Percentiles rank a stretch among this genome's conserved stretches.
phyloP scores from a whole-genome alignment of 2,113 vertebrate species.

The Alouatta palliata region DNA sequence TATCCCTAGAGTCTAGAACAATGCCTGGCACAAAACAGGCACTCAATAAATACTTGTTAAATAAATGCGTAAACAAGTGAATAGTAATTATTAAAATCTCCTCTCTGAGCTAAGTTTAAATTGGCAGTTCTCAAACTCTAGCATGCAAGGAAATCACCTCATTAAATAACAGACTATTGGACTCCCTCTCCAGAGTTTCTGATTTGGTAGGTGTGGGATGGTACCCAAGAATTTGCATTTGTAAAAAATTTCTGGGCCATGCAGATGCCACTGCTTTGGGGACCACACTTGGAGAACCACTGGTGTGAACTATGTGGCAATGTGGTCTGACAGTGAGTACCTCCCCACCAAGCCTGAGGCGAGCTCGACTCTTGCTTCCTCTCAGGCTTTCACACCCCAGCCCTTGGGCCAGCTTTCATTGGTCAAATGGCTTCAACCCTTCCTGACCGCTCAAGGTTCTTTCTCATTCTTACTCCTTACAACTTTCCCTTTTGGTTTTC shows the following conservation, averaged over 20 bases:
- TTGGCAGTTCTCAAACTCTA: constrained; percentile 17
- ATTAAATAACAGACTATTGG: neutral
- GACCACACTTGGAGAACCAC: neutral
- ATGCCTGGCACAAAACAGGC: neutral
- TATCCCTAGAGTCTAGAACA: neutral
- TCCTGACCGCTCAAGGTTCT: neutral
- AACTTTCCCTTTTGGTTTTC: neutral
- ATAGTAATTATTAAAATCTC: neutral
- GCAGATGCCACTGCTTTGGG: neutral
- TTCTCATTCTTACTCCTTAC: neutral
- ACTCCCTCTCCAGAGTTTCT: neutral
- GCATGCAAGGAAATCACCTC: neutral
- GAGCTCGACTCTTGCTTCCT: neutral
- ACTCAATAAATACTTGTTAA: neutral
- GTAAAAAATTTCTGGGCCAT: neutral
- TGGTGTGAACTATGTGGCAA: neutral
- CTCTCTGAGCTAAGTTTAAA: neutral
- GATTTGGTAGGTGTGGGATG: constrained; percentile 5
- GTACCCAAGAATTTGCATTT: neutral
- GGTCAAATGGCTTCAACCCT: neutral
- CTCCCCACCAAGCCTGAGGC: neutral
- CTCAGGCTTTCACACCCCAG: too few relatives aligned
- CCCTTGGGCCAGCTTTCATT: neutral
- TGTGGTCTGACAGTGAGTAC: neutral
- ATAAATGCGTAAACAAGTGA: neutral